Evolutionary conservation across 2,797 vertebrate species (phyloP), one percentile per base, ranked within the genome.

Genomic region (Notolepis coatsorum): DNA sequence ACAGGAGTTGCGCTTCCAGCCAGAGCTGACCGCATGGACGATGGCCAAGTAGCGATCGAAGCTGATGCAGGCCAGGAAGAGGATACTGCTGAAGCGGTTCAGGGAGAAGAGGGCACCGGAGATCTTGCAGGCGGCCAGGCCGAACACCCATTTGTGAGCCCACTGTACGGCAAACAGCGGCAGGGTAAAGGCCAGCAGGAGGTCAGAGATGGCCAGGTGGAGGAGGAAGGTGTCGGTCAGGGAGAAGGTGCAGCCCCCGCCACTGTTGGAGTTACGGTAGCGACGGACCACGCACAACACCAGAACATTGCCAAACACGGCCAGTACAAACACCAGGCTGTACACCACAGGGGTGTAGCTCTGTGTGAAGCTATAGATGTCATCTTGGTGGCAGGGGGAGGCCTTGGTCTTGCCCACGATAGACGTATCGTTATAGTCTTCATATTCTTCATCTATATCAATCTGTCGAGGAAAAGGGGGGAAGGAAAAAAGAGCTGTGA

Each of bases 31-130:
- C 0, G 91, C 93, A 0, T 93, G 92, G 5, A 94, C 93, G 1
- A 96, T 94, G 53, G 92, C 92, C 67, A 95, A 75, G 83, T 95
- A 96, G 21, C 95, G 89, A 77, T 95, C 94, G 0, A 94, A 87
- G 76, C 94, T 95, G 76, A 96, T 92, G 87, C 93, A 94, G 8
- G 89, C 90, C 60, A 96, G 83, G 77, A 96, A 93, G 2, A 95
- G 90, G 66, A 94, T 88, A n/a, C 92, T 90, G 30, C 93, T 92
- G 82, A 94, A 94, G 56, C 93, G 86, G 79, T 94, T 95, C 45
- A 95, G 64, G 1, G 92, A 92, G 54, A 93, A 93, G 24, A 95
- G 70, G n/a, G 92, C 91, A 3, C 92, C 89, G 0, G 92, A 76
- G 13, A 95, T 49, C 73, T 95, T 95, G 81, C 94, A 96, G 9